Evolutionary conservation across 2,797 vertebrate genomes (phyloP).

Genomic region (Argya squamiceps): DNA sequence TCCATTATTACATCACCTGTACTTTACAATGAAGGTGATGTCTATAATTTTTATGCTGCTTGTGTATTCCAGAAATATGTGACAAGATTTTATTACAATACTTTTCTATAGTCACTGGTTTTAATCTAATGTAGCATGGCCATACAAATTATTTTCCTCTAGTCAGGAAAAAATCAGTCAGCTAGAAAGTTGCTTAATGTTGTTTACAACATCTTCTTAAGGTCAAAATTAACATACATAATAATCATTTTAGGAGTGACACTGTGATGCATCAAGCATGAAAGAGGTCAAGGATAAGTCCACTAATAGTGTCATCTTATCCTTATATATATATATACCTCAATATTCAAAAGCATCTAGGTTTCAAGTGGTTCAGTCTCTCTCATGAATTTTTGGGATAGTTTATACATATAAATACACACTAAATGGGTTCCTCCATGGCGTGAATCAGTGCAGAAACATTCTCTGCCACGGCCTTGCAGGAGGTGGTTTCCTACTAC

Average conservation of each 20-base stretch:
- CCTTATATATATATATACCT: background rate
- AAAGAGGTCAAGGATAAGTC: slow-evolving; percentile 40
- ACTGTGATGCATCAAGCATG: slow-evolving; percentile 26
- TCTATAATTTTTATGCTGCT: background rate
- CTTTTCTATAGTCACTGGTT: background rate
- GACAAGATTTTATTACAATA: background rate
- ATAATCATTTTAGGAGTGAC: slow-evolving; percentile 42
- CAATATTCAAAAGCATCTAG: background rate
- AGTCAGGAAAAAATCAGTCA: slow-evolving; percentile 8
- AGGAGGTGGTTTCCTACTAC: background rate
- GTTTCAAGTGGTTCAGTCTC: background rate
- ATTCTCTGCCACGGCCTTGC: background rate
- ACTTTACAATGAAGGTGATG: background rate
- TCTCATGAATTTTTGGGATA: background rate
- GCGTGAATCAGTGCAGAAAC: background rate
- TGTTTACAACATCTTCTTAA: slow-evolving; percentile 48
- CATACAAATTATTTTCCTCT: background rate
- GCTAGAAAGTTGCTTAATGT: slow-evolving; percentile 39
- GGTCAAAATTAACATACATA: slow-evolving; percentile 59
- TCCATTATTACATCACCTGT: background rate
- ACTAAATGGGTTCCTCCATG: background rate
- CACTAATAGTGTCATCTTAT: background rate
- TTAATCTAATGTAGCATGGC: background rate
- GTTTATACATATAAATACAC: background rate
- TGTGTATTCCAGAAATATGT: background rate